Conservation (phyloP, 2,888 invertebrate species). For the Ophion ellenae region DNA sequence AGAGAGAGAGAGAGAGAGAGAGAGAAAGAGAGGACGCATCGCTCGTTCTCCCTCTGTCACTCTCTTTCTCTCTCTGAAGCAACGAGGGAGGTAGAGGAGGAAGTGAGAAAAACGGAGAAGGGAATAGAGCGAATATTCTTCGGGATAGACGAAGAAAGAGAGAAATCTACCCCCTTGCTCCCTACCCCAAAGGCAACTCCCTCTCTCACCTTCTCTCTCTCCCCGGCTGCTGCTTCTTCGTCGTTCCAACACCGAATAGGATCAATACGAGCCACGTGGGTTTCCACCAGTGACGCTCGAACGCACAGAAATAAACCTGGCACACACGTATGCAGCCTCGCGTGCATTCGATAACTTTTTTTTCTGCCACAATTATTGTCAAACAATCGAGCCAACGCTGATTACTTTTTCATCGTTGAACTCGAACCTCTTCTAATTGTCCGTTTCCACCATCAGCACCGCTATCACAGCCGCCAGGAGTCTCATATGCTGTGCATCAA, state of each 20-base stretch:
- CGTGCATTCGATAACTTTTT: slow-evolving; percentile 11
- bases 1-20: slow-evolving; percentile 11
- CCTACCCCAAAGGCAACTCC: slow-evolving; percentile 15
- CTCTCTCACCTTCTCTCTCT: not conserved
- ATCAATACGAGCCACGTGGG: slow-evolving; percentile 84
- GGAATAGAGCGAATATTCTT: slow-evolving; percentile 55
- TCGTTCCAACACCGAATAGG: slow-evolving; percentile 77
- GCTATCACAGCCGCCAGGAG: not conserved
- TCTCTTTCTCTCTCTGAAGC: not conserved
- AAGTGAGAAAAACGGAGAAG: slow-evolving; percentile 64
- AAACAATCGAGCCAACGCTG: too few species aligned
- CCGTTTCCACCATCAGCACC: not conserved
- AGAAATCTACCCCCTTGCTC: slow-evolving; percentile 54
- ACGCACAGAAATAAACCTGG: slow-evolving; percentile 39
- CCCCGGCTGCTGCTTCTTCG: slow-evolving; percentile 71
- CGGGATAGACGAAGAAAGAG: slow-evolving; percentile 54
- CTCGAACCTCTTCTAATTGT: not conserved
- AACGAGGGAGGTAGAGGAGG: slow-evolving; percentile 6
- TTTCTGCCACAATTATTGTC: too few species aligned
- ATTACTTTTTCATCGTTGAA: too few species aligned
- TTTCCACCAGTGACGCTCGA: slow-evolving; percentile 75
- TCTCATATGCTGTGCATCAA: not conserved
- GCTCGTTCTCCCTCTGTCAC: too few species aligned
- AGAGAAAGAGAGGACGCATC: slow-evolving; percentile 65
- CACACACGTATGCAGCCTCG: slow-evolving; percentile 6